Evolutionary conservation across 2,113 vertebrate genomes (phyloP).

Genomic region (Mellivora capensis): DNA sequence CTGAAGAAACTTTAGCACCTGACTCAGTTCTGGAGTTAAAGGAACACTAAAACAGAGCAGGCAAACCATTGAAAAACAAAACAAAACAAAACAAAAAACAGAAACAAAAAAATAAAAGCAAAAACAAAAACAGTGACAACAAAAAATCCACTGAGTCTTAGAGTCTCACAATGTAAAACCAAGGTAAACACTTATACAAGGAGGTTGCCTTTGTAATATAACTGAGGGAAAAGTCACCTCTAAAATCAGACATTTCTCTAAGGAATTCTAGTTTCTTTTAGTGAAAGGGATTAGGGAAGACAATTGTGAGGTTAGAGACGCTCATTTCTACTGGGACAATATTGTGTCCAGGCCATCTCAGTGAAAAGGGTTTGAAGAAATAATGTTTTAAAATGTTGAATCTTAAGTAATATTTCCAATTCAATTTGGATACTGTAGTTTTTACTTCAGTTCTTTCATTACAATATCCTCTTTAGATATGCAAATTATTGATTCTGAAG

Average conservation of each 20-base stretch:
- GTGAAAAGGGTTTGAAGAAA: neutral
- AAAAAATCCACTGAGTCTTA: neutral
- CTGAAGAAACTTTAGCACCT: neutral
- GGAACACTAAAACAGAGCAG: neutral
- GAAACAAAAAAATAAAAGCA: no score
- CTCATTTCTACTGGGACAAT: neutral
- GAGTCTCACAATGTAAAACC: neutral
- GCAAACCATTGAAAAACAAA: neutral
- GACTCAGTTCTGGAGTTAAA: neutral
- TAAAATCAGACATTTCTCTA: neutral
- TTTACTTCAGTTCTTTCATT: neutral
- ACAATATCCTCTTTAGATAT: neutral
- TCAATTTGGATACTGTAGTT: neutral
- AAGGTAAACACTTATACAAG: neutral
- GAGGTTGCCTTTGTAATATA: neutral
- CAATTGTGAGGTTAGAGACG: neutral
- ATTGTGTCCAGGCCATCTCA: neutral
- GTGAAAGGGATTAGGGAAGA: neutral
- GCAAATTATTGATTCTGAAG: neutral
- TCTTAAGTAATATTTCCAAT: neutral
- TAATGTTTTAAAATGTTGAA: neutral
- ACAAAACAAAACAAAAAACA: no score
- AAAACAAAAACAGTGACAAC: neutral
- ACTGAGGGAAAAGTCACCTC: neutral
- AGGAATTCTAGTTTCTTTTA: neutral